Evolutionary conservation across 30 jellyfish, hydroid and myxozoan genomes (phyloP), one percentile per base, ranked within the genome.

Genomic region (Chironex yamaguchii): DNA sequence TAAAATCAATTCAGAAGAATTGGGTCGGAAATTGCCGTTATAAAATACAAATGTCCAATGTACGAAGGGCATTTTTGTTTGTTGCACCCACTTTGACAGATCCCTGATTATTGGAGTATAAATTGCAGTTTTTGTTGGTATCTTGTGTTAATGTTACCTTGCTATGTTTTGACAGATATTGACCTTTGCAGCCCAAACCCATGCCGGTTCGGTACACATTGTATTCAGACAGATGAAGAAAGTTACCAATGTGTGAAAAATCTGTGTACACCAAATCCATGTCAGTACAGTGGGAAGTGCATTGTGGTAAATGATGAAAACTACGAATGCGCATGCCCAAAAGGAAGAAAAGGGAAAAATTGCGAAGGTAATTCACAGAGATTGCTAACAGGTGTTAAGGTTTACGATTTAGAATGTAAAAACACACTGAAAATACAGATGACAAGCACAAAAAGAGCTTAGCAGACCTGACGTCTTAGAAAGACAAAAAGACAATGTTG

Each of bases 111-210:
- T 13, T 36, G 14, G 3, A 6, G 31, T 2, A 69, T 14, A 69
- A 11, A 34, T 29, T 69, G 66, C 70, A 13, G 23, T 11, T 2
- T 69, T 30, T 28, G 2, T 29, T 2, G 29, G 13, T 31, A 2
- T 31, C 76, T 82, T n/a, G 24, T 49, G 1, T 20, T 35, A 75
- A 49, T 22, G 17, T 9, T 50, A 1, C 36, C 23, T 51, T 22
- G 26, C 27, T 81, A 22, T 22, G n/a, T 30, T 14, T 70, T 50
- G 62, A 12, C 71, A 94, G 99, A 75, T 34, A 87, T 85, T 34
- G 99, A 94, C 65, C 91, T 94, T 26, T 94, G 99, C 50, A 26
- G 96, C 12, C 99, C 99, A 12, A 91, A 94, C 49, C 99, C 99
- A 0, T 94, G 99, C 69, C 95, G 97, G 0, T 94, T 89, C 54